Evolutionary conservation across 2,888 invertebrate species (phyloP).

Genomic region (Lasioglossum zephyrum): DNA sequence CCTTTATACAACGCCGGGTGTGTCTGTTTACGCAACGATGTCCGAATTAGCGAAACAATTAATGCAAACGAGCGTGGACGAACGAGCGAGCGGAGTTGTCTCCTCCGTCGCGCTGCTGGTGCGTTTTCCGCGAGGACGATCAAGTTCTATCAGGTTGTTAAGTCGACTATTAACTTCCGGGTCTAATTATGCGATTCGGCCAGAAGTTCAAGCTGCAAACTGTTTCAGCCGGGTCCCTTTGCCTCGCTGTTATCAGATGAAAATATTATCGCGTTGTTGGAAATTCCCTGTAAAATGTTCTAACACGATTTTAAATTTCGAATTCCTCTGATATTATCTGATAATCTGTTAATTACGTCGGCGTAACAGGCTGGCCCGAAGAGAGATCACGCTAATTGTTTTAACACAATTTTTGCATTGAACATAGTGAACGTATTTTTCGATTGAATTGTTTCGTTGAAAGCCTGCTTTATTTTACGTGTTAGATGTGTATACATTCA

Average conservation of each 20-base stretch:
- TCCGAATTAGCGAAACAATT: slow-evolving; percentile 47
- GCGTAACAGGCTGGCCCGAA: background rate
- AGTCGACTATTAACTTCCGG: background rate
- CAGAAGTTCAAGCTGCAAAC: background rate
- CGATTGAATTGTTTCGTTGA: background rate
- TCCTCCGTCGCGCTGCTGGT: background rate
- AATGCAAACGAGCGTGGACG: slow-evolving; percentile 34
- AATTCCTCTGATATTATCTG: background rate
- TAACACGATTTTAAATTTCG: background rate
- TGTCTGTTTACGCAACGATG: background rate
- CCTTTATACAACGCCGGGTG: background rate
- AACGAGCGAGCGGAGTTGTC: background rate
- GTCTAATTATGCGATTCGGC: slow-evolving; percentile 25
- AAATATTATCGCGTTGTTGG: slow-evolving; percentile 15
- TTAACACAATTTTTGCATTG: background rate
- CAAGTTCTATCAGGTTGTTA: background rate
- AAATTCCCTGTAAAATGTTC: background rate
- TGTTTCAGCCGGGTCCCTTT: background rate
- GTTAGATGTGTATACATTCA: too few relatives aligned
- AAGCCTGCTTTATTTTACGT: too few relatives aligned
- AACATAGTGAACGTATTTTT: background rate
- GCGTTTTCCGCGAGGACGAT: background rate
- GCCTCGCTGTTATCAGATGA: background rate
- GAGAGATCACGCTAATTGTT: background rate
- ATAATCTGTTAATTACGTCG: background rate